Percentiles rank a stretch among this genome's conserved stretches.
Evolutionary conservation across 2,113 vertebrate species (phyloP).

Genomic region (Pterocles orientalis): DNA sequence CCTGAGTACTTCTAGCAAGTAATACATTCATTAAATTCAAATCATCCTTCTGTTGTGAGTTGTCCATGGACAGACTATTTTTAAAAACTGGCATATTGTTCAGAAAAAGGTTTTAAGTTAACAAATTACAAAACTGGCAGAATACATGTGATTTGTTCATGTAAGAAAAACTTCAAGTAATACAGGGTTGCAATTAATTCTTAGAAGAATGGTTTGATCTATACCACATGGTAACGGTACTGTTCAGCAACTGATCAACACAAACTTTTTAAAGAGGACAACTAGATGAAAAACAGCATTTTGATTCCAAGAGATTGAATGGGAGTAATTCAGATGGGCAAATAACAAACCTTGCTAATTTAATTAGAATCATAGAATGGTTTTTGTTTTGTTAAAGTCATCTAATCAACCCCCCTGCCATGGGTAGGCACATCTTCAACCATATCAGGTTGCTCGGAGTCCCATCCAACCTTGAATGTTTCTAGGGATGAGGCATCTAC

Average conservation of each 20-base stretch:
- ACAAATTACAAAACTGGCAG: not conserved
- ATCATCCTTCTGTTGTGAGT: not conserved
- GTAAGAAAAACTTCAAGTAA: not conserved
- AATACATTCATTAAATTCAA: not conserved
- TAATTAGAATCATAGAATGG: not conserved
- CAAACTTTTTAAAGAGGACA: not conserved
- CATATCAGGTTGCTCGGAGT: not conserved
- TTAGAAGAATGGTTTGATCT: not conserved
- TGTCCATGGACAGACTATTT: not conserved
- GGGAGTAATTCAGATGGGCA: not conserved
- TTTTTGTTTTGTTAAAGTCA: not conserved
- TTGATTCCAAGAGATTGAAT: not conserved
- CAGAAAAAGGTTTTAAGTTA: not conserved
- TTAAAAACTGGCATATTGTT: not conserved
- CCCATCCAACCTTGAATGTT: fast-evolving
- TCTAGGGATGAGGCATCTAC: not conserved
- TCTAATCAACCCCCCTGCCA: too few relatives aligned
- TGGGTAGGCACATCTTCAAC: not conserved
- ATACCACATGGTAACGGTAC: not conserved
- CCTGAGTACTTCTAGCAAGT: not conserved
- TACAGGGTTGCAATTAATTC: not conserved
- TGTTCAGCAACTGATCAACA: not conserved
- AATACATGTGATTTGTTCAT: not conserved
- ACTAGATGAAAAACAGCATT: not conserved
- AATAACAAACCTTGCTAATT: not conserved